These are phyloP conservation scores for Hemiprocne comata DNA, from an alignment of 2,113 vertebrate species.

Conservation along the genomic window DNA sequence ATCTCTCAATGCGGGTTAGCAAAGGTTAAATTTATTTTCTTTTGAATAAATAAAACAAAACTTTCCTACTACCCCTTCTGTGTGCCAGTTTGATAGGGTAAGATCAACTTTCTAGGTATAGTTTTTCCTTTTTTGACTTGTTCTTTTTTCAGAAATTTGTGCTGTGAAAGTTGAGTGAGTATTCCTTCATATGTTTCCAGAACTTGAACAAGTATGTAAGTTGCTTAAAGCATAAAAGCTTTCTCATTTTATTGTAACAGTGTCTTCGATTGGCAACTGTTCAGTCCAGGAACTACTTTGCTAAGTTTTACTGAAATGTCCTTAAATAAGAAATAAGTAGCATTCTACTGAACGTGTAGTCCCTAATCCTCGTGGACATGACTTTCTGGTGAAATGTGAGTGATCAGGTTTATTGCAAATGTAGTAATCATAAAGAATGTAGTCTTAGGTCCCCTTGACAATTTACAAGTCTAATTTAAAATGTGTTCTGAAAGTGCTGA, in stretches of 20 bases:
- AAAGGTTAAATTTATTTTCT: conserved; percentile 22
- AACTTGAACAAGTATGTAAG: background rate
- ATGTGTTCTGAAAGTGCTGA: background rate
- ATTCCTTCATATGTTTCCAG: background rate
- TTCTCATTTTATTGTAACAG: background rate
- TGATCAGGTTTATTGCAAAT: background rate
- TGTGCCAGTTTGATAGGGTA: background rate
- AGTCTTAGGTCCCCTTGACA: background rate
- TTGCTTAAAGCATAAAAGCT: background rate
- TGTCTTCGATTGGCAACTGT: background rate
- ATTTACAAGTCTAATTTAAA: background rate
- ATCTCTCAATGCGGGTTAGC: background rate
- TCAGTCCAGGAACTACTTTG: background rate
- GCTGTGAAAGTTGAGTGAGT: background rate
- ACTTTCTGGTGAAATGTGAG: background rate
- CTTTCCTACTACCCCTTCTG: background rate
- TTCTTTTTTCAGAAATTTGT: background rate
- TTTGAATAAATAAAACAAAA: background rate
- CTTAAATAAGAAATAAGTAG: background rate
- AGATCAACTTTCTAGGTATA: background rate
- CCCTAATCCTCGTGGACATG: background rate
- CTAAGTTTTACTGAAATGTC: background rate
- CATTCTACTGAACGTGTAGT: background rate
- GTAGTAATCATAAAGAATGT: background rate
- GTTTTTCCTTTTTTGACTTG: background rate